These are phyloP conservation scores for Abscondita cerata DNA, from an alignment of 2,888 invertebrate genomes.

Conservation along the genomic window DNA sequence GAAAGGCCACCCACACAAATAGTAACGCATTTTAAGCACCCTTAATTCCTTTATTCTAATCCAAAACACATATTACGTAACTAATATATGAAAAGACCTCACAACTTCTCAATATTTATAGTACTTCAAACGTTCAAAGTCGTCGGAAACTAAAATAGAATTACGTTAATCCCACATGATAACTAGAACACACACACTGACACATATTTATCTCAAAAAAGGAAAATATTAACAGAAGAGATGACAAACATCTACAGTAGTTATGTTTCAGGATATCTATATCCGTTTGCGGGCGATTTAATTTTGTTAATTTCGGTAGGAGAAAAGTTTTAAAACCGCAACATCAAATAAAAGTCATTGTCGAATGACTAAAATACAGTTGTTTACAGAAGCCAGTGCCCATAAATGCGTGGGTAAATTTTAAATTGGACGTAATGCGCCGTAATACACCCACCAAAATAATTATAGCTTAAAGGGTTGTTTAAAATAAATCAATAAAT, in stretches of 20 bases:
- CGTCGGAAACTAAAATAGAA: constrained; percentile 33
- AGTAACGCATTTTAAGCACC: constrained; percentile 29
- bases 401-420: background rate
- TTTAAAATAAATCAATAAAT: too few relatives aligned
- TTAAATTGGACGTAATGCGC: background rate
- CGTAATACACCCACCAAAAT: background rate
- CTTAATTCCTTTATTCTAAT: constrained; percentile 31
- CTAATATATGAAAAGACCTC: constrained; percentile 36
- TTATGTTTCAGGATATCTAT: constrained; percentile 28
- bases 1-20: constrained; percentile 37
- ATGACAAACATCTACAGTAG: constrained; percentile 27
- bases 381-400: constrained; percentile 4
- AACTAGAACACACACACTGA: constrained; percentile 41
- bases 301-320: background rate
- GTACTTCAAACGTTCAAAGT: constrained; percentile 38
- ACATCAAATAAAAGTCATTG: background rate
- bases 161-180: constrained; percentile 38
- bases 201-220: constrained; percentile 33
- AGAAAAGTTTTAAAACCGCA: background rate
- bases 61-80: constrained; percentile 31
- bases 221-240: constrained; percentile 19
- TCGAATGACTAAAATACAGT: constrained; percentile 6
- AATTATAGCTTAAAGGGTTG: background rate
- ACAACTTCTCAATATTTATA: constrained; percentile 41
- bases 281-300: constrained; percentile 18